A percentile compares a stretch with the other conserved stretches of the same genome.
These are phyloP conservation scores for Micromesistius poutassou DNA, from an alignment of 2,797 vertebrate species.

Conservation along the genomic window DNA sequence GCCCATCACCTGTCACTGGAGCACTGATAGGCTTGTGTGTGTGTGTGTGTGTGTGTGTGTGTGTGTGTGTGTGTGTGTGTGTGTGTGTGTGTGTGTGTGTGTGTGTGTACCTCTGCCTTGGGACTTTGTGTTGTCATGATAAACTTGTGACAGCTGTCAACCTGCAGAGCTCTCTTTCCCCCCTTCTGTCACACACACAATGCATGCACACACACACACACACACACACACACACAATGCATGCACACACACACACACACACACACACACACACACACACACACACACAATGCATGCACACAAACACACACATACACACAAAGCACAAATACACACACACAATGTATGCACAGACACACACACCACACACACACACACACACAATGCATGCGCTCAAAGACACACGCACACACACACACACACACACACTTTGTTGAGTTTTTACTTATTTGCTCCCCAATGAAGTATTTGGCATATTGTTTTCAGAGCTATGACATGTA, in stretches of 20 bases:
- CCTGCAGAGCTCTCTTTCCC: slow-evolving; percentile 19
- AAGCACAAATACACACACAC: background rate
- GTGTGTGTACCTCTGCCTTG: slow-evolving; percentile 34
- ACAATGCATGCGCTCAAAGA: background rate
- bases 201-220: background rate
- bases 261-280: slow-evolving; percentile 22
- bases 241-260: too few species aligned
- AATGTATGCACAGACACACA: background rate
- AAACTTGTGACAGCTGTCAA: slow-evolving; percentile 63
- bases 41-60: slow-evolving; percentile 2
- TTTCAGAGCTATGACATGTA: background rate
- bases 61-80: slow-evolving; percentile 6
- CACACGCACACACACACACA: background rate
- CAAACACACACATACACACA: background rate
- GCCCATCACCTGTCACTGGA: slow-evolving; percentile 52
- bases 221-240: background rate
- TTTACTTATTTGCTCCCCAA: background rate
- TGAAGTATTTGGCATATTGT: background rate
- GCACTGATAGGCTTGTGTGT: slow-evolving; percentile 39
- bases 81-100: too few species aligned
- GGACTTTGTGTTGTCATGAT: slow-evolving; percentile 45
- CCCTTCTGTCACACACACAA: slow-evolving; percentile 3
- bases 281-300: slow-evolving; percentile 4
- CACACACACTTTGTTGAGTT: too few species aligned
- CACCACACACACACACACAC: background rate